A percentile compares a stretch with the other conserved stretches of the same genome.
These are phyloP conservation scores for Cyrtonyx montezumae DNA, from an alignment of 2,113 vertebrate genomes.

Conservation along the genomic window DNA sequence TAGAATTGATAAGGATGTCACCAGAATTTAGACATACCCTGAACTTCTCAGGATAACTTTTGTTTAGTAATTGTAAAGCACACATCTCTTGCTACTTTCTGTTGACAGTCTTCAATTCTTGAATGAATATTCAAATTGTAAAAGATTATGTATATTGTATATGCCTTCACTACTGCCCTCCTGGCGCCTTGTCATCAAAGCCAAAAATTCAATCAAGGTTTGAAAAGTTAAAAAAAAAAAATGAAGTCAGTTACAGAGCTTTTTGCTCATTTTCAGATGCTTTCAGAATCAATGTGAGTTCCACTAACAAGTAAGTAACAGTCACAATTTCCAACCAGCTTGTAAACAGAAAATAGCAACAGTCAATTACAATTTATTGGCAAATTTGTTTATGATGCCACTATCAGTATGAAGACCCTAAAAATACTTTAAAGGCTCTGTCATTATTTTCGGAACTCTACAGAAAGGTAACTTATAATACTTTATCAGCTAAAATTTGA, in stretches of 20 bases:
- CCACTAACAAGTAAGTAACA: conserved; percentile 1
- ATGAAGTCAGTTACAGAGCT: not conserved
- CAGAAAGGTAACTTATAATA: not conserved
- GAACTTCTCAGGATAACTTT: not conserved
- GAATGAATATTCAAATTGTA: not conserved
- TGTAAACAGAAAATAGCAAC: conserved; percentile 4
- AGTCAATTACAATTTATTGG: not conserved
- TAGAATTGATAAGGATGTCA: not conserved
- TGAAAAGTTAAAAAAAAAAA: conserved; percentile 8
- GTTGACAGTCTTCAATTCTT: not conserved
- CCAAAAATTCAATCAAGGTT: not conserved
- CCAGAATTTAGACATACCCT: not conserved
- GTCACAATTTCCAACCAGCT: not conserved
- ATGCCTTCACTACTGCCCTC: not conserved
- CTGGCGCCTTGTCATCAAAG: not conserved
- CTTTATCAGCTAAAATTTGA: not conserved
- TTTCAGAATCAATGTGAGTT: not conserved
- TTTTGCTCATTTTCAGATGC: not conserved
- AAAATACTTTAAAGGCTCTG: not conserved
- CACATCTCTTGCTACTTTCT: not conserved
- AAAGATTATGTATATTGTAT: not conserved
- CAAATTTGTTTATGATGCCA: conserved; percentile 6
- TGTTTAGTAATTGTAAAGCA: not conserved
- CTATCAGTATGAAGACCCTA: not conserved
- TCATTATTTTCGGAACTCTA: not conserved